Percentiles rank a stretch among this genome's conserved stretches.
These are phyloP conservation scores for Lycophotia porphyrea DNA, from an alignment of 2,888 invertebrate species.

Conservation along the genomic window DNA sequence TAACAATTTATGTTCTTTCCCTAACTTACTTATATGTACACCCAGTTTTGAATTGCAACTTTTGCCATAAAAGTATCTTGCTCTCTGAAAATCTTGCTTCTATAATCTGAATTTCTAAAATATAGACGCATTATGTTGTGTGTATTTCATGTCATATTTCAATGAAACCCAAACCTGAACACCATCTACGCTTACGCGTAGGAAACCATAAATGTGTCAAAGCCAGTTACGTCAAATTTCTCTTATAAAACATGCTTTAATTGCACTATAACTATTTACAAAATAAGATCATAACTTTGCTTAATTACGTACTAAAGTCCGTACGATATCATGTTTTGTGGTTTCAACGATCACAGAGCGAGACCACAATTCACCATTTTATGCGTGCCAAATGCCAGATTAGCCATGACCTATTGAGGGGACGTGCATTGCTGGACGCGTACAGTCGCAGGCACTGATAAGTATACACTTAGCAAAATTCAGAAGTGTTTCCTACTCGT, in stretches of 20 bases:
- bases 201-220: constrained; percentile 19
- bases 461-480: neutral
- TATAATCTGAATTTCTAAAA: neutral
- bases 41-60: neutral
- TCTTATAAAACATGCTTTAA: neutral
- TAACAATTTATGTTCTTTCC: constrained; percentile 15
- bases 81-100: neutral
- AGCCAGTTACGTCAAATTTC: neutral
- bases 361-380: constrained; percentile 38
- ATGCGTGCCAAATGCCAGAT: constrained; percentile 49
- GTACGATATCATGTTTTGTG: constrained; percentile 23
- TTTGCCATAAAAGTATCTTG: neutral
- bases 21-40: neutral
- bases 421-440: constrained; percentile 44
- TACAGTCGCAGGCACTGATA: neutral
- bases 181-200: neutral
- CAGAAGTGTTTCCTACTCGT: neutral
- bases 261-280: neutral
- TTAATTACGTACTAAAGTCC: neutral
- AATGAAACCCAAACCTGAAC: neutral
- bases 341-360: constrained; percentile 6
- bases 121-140: neutral
- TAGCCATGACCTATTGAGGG: constrained; percentile 50
- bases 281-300: constrained; percentile 10
- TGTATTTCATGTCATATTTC: constrained; percentile 11